Base-by-base conservation (phyloP, 2,113 vertebrate species). In the Hyla sarda region DNA sequence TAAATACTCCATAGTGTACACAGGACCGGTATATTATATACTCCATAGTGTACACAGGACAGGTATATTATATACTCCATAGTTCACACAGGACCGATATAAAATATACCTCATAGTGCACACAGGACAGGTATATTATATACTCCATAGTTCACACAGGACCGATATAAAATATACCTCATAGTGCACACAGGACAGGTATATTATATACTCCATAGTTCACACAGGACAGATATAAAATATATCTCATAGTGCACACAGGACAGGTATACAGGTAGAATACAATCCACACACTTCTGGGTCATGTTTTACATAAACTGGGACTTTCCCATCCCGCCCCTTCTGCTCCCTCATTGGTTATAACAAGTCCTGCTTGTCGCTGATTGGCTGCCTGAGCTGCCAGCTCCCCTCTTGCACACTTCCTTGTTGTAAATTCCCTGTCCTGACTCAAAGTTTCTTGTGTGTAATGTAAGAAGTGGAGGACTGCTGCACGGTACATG, bases 361-460 rank as follows among this genome's bases (percentile, higher is more conserved):
- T 1, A 16, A 37, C 1, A 48, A 28, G 13, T 6, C 2, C 25
- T n/a, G 1, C 72, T 58, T 50, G 17, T 23, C 52, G 0, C 52
- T 65, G 72, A 76, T 76, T 85, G 74, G 83, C 45, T 69, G 58
- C 0, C 48, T 16, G 16, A 1, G 50, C 28, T 34, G 28, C 19
- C 52, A 12, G 32, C 30, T 32, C 9, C 17, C 23, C 47, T 19
- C 45, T n/a, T 8, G 32, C 23, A 56, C 82, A 86, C 62, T 86
- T 86, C 84, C 84, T 86, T 12, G 34, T 80, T 80, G 62, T 86
- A 58, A 69, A 71, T 72, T 80, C 75, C 84, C 74, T 10, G 14
- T 1, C 1, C 11, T 47, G 21, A 47, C 16, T 16, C 7, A 10
- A 56, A 77, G 62, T 67, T 32, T 67, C 28, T 67, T 28, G 30